Base-by-base conservation (phyloP, 2,797 vertebrate genomes). In the Chaetophractus vellerosus region DNA sequence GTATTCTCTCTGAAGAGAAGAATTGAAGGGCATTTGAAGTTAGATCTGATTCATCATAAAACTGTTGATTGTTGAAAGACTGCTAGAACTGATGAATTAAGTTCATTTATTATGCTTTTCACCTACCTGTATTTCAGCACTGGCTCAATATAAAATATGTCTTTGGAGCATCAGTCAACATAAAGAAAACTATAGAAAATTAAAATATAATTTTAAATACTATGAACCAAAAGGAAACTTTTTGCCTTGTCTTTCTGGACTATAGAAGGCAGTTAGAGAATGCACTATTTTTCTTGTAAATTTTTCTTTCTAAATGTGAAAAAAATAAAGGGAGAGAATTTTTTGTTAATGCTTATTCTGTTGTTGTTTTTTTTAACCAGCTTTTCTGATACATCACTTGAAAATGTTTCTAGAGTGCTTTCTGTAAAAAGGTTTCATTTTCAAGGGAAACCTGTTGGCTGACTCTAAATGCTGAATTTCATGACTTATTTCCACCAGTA, bases 401-500 rank as follows among this genome's bases (percentile, higher is more conserved):
- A 86, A 74, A 94, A 89, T 94, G 19, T 89, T 96, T 96, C 80
- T 64, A n/a, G 74, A 50, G 52, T 96, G 68, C 48, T 94, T 95
- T 36, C 61, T 95, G n/a, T 88, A 91, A 86, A 55, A 55, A 55
- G 86, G 45, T 94, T 96, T 95, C 78, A 78, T 81, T 91, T 95
- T 95, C 33, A 90, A 71, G 41, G n/a, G n/a, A 94, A 95, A 81
- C 12, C 84, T 86, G 52, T 64, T 94, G 76, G 31, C 59, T 93
- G 48, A 64, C 52, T 86, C 18, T 93, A 88, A 89, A 66, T 81
- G 45, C 59, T 63, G 48, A 92, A 93, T 94, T 95, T 95, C 33
- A 33, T 89, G 83, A 90, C n/a, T 89, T 79, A 45, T 93, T 97
- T 93, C 75, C 38, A 94, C 41, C 55, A 38, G 61, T n/a, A 50